Base-by-base conservation (phyloP, 2,888 invertebrate genomes). In the Dendrolimus houi region DNA sequence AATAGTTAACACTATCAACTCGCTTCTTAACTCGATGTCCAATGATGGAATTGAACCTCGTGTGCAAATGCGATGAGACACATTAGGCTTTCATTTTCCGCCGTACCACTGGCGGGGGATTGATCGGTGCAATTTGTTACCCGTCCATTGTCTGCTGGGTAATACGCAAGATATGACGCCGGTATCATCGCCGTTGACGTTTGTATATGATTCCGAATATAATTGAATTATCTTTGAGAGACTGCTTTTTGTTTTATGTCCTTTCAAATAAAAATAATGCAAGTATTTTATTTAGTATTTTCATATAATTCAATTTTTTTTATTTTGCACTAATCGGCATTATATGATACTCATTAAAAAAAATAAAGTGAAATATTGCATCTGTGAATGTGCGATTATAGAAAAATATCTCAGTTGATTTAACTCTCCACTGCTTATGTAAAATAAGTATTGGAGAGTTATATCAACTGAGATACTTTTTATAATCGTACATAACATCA, bases 21-120 rank as follows among this genome's bases (percentile, higher is more conserved):
- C 14, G 14, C 52, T 64, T 69, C 60, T 1, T 58, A 66, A 10
- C 54, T 64, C 57, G 58, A 61, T 58, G 63, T 65, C 55, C 61
- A 58, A 57, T 61, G 72, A 76, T 72, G 70, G 73, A 79, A 82
- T 82, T 79, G 83, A 74, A 72, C 71, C 72, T 70, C 69, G 75
- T 84, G 81, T 87, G 87, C 85, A 87, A 88, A 88, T 89, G 87
- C 80, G 87, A 89, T 86, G 87, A 79, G 66, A 69, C 69, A 74
- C 86, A 87, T 89, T 88, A 88, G 85, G 86, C 77, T 68, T 79
- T 83, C 81, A 83, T 84, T 29, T 29, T 81, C 75, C 69, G 70
- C 68, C 70, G 62, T 64, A 67, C 69, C 57, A 47, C 67, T 66
- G 68, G 70, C 74, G 72, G 75, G 78, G 77, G 77, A 87, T 78